phyloP scores from a whole-genome alignment of 2,888 invertebrate genomes.

The Melipona beecheii region DNA sequence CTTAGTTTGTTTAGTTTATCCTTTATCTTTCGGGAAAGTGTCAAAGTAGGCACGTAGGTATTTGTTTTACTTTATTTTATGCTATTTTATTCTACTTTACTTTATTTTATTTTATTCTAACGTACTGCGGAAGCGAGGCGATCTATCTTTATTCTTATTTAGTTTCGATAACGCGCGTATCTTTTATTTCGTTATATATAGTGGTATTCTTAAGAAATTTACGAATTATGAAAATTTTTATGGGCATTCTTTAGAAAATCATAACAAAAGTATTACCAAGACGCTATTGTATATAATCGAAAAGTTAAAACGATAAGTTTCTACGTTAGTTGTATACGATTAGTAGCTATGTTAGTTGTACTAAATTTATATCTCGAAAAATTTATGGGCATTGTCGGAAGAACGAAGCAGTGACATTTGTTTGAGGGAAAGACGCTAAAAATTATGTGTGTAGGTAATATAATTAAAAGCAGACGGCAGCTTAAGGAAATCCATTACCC shows the following conservation, averaged over 20 bases:
- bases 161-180: neutral
- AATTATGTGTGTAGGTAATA: too few species aligned
- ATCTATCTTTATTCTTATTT: neutral
- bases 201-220: neutral
- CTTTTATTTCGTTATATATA: conserved; percentile 1
- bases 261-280: neutral
- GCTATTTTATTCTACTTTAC: neutral
- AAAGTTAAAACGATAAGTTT: neutral
- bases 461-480: neutral
- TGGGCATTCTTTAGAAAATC: conserved; percentile 11
- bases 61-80: conserved; percentile 2
- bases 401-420: neutral
- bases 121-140: neutral
- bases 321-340: neutral
- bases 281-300: neutral
- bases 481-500: neutral
- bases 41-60: neutral
- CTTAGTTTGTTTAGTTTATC: neutral
- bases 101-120: neutral
- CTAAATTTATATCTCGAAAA: conserved; percentile 6
- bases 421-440: neutral
- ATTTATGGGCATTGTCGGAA: conserved; percentile 12
- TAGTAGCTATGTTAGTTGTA: neutral
- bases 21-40: neutral
- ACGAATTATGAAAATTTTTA: neutral